These are phyloP conservation scores for Nephrotoma guestfalica DNA, from an alignment of 2,888 invertebrate genomes.

Conservation along the genomic window DNA sequence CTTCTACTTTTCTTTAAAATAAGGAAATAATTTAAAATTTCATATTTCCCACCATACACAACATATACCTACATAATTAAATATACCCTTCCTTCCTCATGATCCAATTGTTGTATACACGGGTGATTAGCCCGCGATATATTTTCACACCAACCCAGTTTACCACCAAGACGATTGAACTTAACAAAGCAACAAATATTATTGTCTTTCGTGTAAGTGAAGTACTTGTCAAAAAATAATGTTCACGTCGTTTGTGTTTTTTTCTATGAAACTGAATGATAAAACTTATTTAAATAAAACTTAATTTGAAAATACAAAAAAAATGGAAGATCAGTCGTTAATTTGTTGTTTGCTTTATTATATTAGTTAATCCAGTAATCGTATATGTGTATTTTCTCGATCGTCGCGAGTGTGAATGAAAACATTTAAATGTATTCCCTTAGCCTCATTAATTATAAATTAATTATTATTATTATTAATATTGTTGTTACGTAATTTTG, in stretches of 20 bases:
- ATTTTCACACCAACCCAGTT: background rate
- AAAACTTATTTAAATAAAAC: conserved; percentile 6
- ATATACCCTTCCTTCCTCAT: background rate
- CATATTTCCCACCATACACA: background rate
- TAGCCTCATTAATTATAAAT: background rate
- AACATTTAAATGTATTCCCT: background rate
- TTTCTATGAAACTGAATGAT: background rate
- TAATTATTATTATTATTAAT: background rate
- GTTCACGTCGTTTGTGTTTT: conserved; percentile 1
- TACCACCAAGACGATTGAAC: background rate
- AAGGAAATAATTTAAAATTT: background rate
- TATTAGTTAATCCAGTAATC: background rate
- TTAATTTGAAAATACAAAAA: background rate
- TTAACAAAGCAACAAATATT: background rate
- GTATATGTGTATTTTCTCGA: background rate
- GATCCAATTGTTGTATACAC: background rate
- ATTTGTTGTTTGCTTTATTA: conserved; percentile 4
- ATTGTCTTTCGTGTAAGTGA: background rate
- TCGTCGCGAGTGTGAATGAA: background rate
- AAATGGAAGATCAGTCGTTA: conserved; percentile 1
- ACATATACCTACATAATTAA: background rate
- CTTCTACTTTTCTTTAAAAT: background rate
- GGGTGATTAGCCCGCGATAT: background rate
- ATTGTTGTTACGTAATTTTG: background rate
- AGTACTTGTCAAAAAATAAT: background rate